phyloP scores from a whole-genome alignment of 2,888 invertebrate species.

The Pollenia angustigena region DNA sequence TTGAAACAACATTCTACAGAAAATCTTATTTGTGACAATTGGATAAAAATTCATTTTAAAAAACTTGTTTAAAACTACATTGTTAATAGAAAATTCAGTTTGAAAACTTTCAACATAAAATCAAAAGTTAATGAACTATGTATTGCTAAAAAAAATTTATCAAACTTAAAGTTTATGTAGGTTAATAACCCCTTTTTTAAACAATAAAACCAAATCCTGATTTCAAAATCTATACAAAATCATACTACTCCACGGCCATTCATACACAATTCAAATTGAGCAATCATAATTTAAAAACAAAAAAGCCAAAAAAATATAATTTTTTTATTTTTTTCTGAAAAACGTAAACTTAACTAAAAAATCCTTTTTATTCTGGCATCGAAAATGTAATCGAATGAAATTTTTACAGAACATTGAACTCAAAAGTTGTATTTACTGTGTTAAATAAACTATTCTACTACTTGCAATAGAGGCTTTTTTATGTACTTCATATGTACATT shows the following conservation, averaged over 20 bases:
- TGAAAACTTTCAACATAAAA: too few species aligned
- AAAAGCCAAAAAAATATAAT: neutral
- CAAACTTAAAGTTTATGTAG: neutral
- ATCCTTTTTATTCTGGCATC: slow-evolving; percentile 49
- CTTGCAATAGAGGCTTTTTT: slow-evolving; percentile 30
- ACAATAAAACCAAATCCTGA: slow-evolving; percentile 45
- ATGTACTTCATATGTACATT: neutral
- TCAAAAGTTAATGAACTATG: slow-evolving; percentile 33
- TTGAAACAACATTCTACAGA: too few species aligned
- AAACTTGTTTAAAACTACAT: too few species aligned
- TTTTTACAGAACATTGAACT: slow-evolving; percentile 71
- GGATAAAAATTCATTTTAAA: too few species aligned
- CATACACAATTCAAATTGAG: slow-evolving; percentile 39
- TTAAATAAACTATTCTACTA: slow-evolving; percentile 54
- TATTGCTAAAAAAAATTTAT: too few species aligned
- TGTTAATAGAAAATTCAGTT: too few species aligned
- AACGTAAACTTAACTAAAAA: slow-evolving; percentile 30
- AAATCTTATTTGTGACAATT: too few species aligned
- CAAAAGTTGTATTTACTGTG: slow-evolving; percentile 64
- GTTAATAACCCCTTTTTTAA: slow-evolving; percentile 26
- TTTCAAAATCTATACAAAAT: slow-evolving; percentile 14
- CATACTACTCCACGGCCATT: slow-evolving; percentile 1
- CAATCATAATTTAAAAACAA: slow-evolving; percentile 52
- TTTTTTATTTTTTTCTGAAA: neutral
- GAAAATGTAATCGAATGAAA: slow-evolving; percentile 58